phyloP scores from a whole-genome alignment of 1,140 invertebrate species.

The Cyclargus thomasi region DNA sequence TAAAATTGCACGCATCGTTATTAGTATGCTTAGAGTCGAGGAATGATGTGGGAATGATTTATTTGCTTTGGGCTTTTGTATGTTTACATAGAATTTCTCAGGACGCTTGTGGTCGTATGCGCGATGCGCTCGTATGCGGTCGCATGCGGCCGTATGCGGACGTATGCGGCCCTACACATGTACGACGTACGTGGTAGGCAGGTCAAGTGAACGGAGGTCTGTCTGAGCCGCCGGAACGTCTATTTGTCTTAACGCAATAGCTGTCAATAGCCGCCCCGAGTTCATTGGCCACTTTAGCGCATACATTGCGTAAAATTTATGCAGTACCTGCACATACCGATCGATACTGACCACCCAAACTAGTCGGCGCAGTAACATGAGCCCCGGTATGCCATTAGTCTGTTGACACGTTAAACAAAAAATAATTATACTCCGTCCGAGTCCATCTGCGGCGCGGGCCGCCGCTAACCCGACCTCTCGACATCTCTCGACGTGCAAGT shows the following conservation, averaged over 20 bases:
- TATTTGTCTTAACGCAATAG: slow-evolving; percentile 74
- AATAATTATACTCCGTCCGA: slow-evolving; percentile 56
- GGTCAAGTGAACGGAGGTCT: slow-evolving; percentile 66
- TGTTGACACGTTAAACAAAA: slow-evolving; percentile 66
- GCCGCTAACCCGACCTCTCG: neutral
- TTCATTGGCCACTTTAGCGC: slow-evolving; percentile 71
- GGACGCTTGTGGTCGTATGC: slow-evolving; percentile 46
- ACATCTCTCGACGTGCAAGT: neutral
- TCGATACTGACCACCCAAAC: slow-evolving; percentile 54
- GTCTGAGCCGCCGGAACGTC: slow-evolving; percentile 62
- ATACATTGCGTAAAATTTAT: slow-evolving; percentile 64
- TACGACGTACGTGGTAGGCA: slow-evolving; percentile 53
- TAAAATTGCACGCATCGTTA: slow-evolving; percentile 15
- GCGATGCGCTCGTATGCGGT: slow-evolving; percentile 46
- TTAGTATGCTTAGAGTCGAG: slow-evolving; percentile 17
- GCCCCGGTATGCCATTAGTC: slow-evolving; percentile 64
- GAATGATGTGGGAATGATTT: slow-evolving; percentile 48
- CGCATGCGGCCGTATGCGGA: slow-evolving; percentile 18
- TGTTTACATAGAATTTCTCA: slow-evolving; percentile 66
- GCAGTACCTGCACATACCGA: slow-evolving; percentile 51
- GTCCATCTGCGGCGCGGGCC: neutral
- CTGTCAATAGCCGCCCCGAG: slow-evolving; percentile 70
- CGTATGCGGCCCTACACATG: slow-evolving; percentile 52
- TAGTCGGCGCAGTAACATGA: slow-evolving; percentile 57
- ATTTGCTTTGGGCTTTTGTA: slow-evolving; percentile 51